These are phyloP conservation scores for Strix aluco DNA, from an alignment of 2,113 vertebrate species.

Conservation along the genomic window DNA sequence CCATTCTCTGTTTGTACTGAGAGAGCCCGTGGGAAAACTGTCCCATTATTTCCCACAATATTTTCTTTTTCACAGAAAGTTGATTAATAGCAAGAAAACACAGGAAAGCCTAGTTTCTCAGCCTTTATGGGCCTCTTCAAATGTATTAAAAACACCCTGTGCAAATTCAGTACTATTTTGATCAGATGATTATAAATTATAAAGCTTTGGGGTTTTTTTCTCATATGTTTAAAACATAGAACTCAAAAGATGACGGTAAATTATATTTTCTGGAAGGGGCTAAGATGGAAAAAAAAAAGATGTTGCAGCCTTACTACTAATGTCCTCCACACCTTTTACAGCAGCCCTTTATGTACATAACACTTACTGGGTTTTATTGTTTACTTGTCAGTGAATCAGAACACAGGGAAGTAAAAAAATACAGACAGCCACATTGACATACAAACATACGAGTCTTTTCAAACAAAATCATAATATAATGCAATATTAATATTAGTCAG, in stretches of 20 bases:
- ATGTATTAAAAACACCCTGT: not conserved
- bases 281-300: not conserved
- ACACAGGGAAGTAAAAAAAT: not conserved
- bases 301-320: not conserved
- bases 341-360: not conserved
- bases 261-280: not conserved
- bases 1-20: constrained; percentile 45
- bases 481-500: not conserved
- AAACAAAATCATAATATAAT: not conserved
- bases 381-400: not conserved
- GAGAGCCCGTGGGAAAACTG: constrained; percentile 44
- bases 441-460: not conserved
- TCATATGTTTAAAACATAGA: not conserved
- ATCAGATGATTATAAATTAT: not conserved
- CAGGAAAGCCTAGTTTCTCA: not conserved
- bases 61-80: constrained; percentile 28
- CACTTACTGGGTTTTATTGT: not conserved
- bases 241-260: not conserved
- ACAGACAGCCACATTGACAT: not conserved
- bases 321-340: not conserved
- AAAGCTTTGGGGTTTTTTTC: not conserved
- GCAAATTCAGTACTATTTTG: not conserved
- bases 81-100: constrained; percentile 26
- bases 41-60: constrained; percentile 56
- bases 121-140: not conserved